phyloP scores from a whole-genome alignment of 2,888 invertebrate species.

The Lepeophtheirus nordmannii region DNA sequence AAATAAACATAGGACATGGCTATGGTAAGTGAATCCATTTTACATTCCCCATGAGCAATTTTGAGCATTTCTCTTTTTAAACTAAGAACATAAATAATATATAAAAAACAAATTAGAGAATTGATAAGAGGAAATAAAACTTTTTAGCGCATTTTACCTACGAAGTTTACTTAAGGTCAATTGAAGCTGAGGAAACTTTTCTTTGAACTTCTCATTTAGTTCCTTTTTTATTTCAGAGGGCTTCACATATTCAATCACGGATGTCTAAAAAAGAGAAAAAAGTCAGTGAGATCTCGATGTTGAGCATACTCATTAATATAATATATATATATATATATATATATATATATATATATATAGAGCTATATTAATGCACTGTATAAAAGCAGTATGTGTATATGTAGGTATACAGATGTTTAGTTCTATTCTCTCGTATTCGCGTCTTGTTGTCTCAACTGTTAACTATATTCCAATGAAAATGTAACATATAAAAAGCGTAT shows the following conservation, averaged over 20 bases:
- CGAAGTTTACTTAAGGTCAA: constrained; percentile 85
- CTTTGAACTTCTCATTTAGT: constrained; percentile 86
- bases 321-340: background rate
- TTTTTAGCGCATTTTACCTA: no score
- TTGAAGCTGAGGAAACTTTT: constrained; percentile 85
- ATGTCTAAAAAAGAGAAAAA: constrained; percentile 45
- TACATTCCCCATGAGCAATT: constrained; percentile 58
- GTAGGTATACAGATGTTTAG: no score
- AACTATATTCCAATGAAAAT: no score
- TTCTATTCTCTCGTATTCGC: no score
- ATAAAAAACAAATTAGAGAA: constrained; percentile 9
- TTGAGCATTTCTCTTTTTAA: constrained; percentile 89
- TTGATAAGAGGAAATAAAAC: constrained; percentile 6
- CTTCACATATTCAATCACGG: constrained; percentile 88
- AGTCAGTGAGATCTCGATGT: background rate
- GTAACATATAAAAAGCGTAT: no score
- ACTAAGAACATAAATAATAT: constrained; percentile 39
- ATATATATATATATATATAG: background rate
- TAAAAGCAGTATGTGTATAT: no score
- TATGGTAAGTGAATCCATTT: constrained; percentile 68
- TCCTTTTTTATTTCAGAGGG: constrained; percentile 91
- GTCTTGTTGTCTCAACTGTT: no score
- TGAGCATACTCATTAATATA: background rate
- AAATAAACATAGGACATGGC: constrained; percentile 97
- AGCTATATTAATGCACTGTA: background rate